Base-by-base conservation (phyloP, 2,113 vertebrate genomes). In the Carlito syrichta region DNA sequence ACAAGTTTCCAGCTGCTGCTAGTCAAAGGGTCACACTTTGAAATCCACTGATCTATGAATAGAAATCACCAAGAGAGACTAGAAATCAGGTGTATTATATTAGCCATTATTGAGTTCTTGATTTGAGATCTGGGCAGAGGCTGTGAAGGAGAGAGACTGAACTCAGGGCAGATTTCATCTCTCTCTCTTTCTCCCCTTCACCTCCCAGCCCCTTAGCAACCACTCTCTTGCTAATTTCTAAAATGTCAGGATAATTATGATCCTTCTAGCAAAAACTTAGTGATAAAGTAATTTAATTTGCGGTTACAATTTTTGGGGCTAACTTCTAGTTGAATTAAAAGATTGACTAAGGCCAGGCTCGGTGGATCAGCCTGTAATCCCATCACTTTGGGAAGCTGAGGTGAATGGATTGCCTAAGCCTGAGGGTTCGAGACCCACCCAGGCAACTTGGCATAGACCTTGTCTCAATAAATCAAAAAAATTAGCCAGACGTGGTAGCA, bases 241-340 rank as follows among this genome's bases (percentile, higher is more conserved):
- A 97, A 85, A 63, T 77, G 54, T 91, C 89, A 94, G 45, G 86
- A 83, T 89, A 85, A 88, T 91, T 86, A 62, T 78, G 66, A 91
- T 84, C 87, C 22, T 91, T 97, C n/a, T n/a, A n/a, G n/a, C n/a
- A n/a, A n/a, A n/a, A n/a, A n/a, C n/a, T n/a, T n/a, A n/a, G n/a
- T n/a, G n/a, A n/a, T n/a, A n/a, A n/a, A n/a, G n/a, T n/a, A n/a
- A n/a, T 95, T 92, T 97, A 25, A 50, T 23, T 88, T 82, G 76
- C 62, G 81, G 60, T 96, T 89, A 74, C 43, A 23, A 38, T 90
- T 96, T 95, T 54, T 23, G 19, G 43, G 32, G n/a, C n/a, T 71
- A 93, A 66, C 6, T 85, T 78, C 94, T 71, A 88, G 82, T n/a
- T 56, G 63, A 77, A 92, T 93, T 91, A n/a, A 91, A 90, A 96